Base-by-base conservation (phyloP, 2,888 invertebrate species). In the Parapristionchus giblindavisi region DNA sequence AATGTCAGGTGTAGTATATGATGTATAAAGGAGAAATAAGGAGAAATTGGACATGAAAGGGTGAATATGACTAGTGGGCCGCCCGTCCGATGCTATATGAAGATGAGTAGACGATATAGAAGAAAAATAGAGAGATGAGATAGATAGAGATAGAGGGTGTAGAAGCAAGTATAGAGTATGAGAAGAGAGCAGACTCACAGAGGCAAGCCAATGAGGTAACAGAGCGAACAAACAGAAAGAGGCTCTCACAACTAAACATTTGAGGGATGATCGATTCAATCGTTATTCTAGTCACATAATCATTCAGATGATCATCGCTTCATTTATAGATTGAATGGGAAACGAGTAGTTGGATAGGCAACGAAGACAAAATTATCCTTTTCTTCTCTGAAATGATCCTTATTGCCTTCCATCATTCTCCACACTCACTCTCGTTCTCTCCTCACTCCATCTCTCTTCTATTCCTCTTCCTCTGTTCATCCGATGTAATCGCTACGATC, bases 161-260 rank as follows among this genome's bases (percentile, higher is more conserved):
- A 17, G 43, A 43, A 43, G 43, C 11, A 14, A 17, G 11, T 8
- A 17, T 43, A 43, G 43, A 43, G 43, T 11, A 17, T 11, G 43
- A 43, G 17, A 36, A 60, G 60, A 60, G 60, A 60, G 38, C 36
- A 38, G n/a, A 60, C 60, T 36, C 34, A 60, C 60, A 60, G 11
- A 43, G 17, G 11, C 11, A 43, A 17, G 17, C 43, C n/a, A n/a
- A n/a, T n/a, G n/a, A 56, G 56, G 56, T 56, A 36, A 60, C 36
- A 60, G 60, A 60, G 38, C 36, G 60, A 36, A 60, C 60, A 60
- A 60, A 60, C 60, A 60, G 11, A 43, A 43, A 8, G 43, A 43
- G 43, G 17, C 43, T 43, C n/a, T n/a, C n/a, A n/a, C n/a, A n/a
- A n/a, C n/a, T n/a, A n/a, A 17, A n/a, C 21, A 17, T 51, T 21